Evolutionary conservation across 2,888 invertebrate genomes (phyloP).

Genomic region (Neoascia interrupta): DNA sequence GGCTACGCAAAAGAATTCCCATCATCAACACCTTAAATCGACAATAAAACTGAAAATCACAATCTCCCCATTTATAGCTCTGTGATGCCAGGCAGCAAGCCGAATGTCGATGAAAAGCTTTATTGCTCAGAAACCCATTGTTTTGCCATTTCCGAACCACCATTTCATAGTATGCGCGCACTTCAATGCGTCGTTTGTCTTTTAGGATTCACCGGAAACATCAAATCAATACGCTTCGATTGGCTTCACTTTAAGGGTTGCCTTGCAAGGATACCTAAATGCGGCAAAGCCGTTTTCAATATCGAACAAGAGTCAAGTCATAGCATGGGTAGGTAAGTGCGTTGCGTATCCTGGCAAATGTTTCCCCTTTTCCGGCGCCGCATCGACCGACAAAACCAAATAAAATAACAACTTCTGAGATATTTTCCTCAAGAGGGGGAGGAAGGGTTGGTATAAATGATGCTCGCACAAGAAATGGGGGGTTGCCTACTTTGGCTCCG

Average conservation of each 20-base stretch:
- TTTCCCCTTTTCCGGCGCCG: too few species aligned
- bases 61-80: constrained; percentile 14
- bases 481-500: constrained; percentile 1
- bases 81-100: constrained; percentile 20
- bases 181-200: constrained; percentile 49
- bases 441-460: constrained; percentile 19
- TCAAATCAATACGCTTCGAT: constrained; percentile 70
- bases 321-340: too few species aligned
- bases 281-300: constrained; percentile 62
- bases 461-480: constrained; percentile 29
- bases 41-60: background rate
- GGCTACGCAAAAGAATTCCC: too few species aligned
- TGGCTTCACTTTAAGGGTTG: constrained; percentile 39
- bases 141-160: constrained; percentile 58
- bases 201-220: constrained; percentile 55
- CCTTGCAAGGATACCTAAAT: constrained; percentile 10
- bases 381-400: constrained; percentile 15
- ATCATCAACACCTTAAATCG: too few species aligned
- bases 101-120: constrained; percentile 46
- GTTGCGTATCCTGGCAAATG: constrained; percentile 36
- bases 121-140: constrained; percentile 55
- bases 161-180: constrained; percentile 40
- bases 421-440: background rate
- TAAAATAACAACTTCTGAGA: constrained; percentile 57
- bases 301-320: constrained; percentile 54